These are phyloP conservation scores for Lithobates pipiens DNA, from an alignment of 2,797 vertebrate genomes.

Conservation along the genomic window DNA sequence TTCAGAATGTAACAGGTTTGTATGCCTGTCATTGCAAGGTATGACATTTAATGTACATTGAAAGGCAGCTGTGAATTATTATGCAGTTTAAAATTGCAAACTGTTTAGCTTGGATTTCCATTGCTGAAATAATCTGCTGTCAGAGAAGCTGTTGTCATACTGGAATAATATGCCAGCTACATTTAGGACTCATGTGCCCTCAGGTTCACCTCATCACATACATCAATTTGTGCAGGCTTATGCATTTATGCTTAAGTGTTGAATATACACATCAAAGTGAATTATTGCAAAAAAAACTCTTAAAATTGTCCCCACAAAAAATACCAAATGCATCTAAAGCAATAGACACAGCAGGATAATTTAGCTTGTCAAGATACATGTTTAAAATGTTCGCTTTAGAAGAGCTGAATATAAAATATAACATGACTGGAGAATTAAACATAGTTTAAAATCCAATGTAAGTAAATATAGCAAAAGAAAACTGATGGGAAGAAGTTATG, in stretches of 20 bases:
- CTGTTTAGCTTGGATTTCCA: conserved; percentile 67
- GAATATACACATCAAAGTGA: not conserved
- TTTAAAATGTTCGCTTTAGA: not conserved
- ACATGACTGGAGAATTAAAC: too few relatives aligned
- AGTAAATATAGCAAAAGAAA: not conserved
- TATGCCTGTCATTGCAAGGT: conserved; percentile 66
- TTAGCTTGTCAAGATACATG: not conserved
- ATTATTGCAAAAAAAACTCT: not conserved
- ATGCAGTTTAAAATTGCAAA: conserved; percentile 67
- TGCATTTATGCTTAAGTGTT: not conserved
- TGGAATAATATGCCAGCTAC: conserved; percentile 65
- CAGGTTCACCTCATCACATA: conserved; percentile 46
- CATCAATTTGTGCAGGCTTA: conserved; percentile 45
- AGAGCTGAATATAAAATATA: not conserved
- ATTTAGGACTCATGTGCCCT: conserved; percentile 54
- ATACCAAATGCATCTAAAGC: too few relatives aligned
- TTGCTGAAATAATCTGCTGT: conserved; percentile 67
- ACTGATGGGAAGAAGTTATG: too few relatives aligned
- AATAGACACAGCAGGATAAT: not conserved
- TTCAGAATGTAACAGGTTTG: conserved; percentile 46
- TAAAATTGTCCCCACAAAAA: too few relatives aligned
- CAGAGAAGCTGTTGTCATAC: conserved; percentile 59
- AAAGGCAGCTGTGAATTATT: conserved; percentile 71
- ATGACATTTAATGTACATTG: conserved; percentile 67
- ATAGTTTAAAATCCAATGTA: not conserved